These are phyloP conservation scores for Gryllus bimaculatus DNA, from an alignment of 1,140 invertebrate genomes.

Conservation along the genomic window DNA sequence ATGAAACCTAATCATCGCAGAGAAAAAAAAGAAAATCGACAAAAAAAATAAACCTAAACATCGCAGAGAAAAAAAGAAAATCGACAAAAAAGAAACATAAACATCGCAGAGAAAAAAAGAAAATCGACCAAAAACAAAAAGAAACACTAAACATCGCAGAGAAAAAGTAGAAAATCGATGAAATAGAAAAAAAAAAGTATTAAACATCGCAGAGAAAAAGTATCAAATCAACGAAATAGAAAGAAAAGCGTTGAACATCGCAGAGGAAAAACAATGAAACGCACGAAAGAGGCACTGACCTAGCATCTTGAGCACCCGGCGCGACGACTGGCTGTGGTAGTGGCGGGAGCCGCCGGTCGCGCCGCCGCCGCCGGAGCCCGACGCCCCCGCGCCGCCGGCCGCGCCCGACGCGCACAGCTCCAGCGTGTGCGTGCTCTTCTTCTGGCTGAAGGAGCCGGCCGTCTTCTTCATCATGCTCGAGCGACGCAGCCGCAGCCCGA, in stretches of 20 bases:
- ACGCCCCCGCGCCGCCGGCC: not conserved
- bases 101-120: too few relatives aligned
- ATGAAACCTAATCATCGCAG: too few relatives aligned
- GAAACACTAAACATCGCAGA: too few relatives aligned
- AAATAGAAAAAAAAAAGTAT: too few relatives aligned
- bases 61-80: too few relatives aligned
- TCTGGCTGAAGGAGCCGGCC: conserved; percentile 9
- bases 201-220: too few relatives aligned
- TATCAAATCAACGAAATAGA: too few relatives aligned
- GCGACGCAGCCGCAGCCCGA: conserved; percentile 50
- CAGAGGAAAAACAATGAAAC: not conserved
- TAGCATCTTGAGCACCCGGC: conserved; percentile 19
- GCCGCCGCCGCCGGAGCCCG: not conserved
- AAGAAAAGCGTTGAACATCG: not conserved
- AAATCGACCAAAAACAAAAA: too few relatives aligned
- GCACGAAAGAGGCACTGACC: conserved; percentile 1
- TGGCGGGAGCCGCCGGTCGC: not conserved
- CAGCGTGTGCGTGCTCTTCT: not conserved
- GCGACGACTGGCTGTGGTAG: conserved; percentile 11
- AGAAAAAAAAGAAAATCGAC: too few relatives aligned
- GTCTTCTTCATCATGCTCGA: conserved; percentile 12
- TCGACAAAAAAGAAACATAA: too few relatives aligned
- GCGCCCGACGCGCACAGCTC: not conserved
- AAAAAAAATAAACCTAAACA: too few relatives aligned
- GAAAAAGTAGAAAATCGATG: too few relatives aligned